Conservation (phyloP, 92 coral and sea anemone genomes). For the Porites divaricata region DNA sequence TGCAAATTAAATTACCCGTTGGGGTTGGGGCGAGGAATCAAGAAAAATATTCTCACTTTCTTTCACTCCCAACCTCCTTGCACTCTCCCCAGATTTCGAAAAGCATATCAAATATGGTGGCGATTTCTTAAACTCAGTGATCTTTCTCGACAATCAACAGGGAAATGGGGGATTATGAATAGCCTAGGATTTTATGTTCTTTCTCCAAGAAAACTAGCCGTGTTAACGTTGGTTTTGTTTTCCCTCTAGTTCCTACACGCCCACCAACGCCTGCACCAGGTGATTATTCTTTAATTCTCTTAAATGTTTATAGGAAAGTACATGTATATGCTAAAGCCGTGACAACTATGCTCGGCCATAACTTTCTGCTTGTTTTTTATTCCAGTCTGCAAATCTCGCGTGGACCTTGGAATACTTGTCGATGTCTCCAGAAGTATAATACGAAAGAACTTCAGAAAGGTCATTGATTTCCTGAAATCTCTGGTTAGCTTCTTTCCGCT, state of each 20-base stretch:
- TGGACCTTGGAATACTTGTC: slow-evolving; percentile 76
- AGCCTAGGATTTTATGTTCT: too few relatives aligned
- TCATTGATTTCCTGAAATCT: slow-evolving; percentile 62
- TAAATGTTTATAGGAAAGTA: background rate
- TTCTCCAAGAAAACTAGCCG: too few relatives aligned
- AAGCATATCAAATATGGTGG: too few relatives aligned
- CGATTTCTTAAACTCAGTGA: too few relatives aligned
- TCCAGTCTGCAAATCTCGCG: slow-evolving; percentile 74
- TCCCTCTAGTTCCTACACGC: slow-evolving; percentile 17
- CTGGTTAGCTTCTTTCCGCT: slow-evolving; percentile 73
- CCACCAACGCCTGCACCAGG: slow-evolving; percentile 46
- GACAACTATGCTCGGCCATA: background rate
- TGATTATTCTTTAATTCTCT: background rate
- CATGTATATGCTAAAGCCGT: background rate
- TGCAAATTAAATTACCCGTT: too few relatives aligned
- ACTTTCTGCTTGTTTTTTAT: background rate
- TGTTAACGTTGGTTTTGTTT: background rate
- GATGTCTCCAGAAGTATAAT: slow-evolving; percentile 78
- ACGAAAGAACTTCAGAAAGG: slow-evolving; percentile 62
- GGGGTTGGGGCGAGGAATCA: too few relatives aligned
- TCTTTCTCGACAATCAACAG: too few relatives aligned
- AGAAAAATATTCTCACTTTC: too few relatives aligned
- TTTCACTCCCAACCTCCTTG: too few relatives aligned
- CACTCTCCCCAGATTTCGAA: too few relatives aligned
- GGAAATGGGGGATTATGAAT: too few relatives aligned